Evolutionary conservation across 2,113 vertebrate species (phyloP).

Genomic region (Eretmochelys imbricata): DNA sequence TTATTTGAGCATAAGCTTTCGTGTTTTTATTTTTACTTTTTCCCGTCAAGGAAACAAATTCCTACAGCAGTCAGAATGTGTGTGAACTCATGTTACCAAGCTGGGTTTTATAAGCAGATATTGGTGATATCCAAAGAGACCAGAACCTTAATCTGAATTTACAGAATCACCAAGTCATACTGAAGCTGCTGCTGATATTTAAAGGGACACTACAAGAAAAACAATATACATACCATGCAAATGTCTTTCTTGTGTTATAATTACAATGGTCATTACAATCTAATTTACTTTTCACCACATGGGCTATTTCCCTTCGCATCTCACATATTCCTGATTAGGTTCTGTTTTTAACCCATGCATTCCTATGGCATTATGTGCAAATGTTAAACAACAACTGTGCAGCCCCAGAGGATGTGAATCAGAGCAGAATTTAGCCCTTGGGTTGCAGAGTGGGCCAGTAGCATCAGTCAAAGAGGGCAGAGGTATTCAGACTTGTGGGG

Average conservation of each 20-base stretch:
- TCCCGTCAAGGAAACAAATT: neutral
- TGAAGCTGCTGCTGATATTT: neutral
- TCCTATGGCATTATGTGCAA: neutral
- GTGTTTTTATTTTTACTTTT: neutral
- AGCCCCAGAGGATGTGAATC: neutral
- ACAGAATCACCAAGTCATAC: neutral
- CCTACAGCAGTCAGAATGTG: neutral
- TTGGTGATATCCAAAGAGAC: neutral
- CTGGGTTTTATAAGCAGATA: neutral
- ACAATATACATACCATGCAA: neutral
- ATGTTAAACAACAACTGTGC: neutral
- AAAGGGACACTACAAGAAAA: neutral
- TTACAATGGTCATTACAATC: neutral
- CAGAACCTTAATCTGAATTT: neutral
- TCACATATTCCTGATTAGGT: neutral
- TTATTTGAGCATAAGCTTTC: no score
- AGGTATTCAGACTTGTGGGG: neutral
- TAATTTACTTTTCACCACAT: neutral
- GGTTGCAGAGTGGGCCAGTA: neutral
- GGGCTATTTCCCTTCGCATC: neutral
- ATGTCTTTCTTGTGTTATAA: neutral
- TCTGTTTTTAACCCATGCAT: neutral
- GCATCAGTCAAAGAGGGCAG: neutral
- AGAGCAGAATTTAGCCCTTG: neutral
- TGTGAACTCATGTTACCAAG: no score